Evolutionary conservation across 2,113 vertebrate species (phyloP).

Genomic region (Nyctereutes procyonoides): DNA sequence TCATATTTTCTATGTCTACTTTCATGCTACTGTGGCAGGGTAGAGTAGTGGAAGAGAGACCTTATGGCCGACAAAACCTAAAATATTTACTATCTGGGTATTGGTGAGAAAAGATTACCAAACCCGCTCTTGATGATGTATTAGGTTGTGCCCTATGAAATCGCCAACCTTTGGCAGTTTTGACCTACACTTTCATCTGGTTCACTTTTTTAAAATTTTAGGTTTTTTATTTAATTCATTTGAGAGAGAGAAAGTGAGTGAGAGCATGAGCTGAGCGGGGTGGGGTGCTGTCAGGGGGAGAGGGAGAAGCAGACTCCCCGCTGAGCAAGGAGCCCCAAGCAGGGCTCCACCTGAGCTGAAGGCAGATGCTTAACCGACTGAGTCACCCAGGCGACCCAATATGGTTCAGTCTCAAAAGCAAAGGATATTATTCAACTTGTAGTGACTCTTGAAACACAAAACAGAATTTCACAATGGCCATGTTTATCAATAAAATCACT

Average conservation of each 20-base stretch:
- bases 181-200: background rate
- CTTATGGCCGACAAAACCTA: background rate
- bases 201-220: background rate
- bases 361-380: background rate
- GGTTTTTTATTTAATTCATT: background rate
- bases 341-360: background rate
- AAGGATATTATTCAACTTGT: background rate
- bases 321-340: background rate
- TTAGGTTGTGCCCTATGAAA: background rate
- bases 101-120: background rate
- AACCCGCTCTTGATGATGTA: background rate
- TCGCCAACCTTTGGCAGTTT: background rate
- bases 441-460: background rate
- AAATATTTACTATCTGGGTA: background rate
- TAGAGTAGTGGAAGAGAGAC: background rate
- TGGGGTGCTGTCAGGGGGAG: background rate
- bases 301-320: background rate
- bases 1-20: background rate
- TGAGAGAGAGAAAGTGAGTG: background rate
- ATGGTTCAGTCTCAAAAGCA: conserved; percentile 34
- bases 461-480: background rate
- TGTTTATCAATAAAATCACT: conserved; percentile 14
- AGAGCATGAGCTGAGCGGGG: background rate
- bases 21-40: background rate
- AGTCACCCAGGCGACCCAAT: background rate